phyloP scores from a whole-genome alignment of 2,797 vertebrate genomes.

The Pampus argenteus region DNA sequence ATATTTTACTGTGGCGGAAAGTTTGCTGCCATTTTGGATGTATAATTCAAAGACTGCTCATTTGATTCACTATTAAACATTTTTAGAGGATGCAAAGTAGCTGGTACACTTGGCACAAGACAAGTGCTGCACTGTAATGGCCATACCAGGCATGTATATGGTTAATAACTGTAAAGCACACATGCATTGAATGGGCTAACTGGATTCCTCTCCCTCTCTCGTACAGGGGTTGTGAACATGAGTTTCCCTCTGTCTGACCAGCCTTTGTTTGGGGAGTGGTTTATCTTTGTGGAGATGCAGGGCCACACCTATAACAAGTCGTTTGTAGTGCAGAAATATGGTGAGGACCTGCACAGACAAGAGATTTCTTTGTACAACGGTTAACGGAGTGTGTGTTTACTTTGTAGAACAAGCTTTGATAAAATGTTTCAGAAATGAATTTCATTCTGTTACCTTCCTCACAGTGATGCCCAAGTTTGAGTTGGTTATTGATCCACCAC shows the following conservation, averaged over 20 bases:
- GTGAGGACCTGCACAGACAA: conserved; percentile 78
- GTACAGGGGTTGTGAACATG: conserved; percentile 91
- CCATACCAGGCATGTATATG: neutral
- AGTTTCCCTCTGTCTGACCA: conserved; percentile 95
- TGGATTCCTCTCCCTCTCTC: conserved; percentile 1
- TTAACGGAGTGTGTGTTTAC: neutral
- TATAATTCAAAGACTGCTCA: neutral
- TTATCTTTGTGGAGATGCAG: conserved; percentile 92
- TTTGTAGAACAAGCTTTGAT: neutral
- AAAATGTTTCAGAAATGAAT: neutral
- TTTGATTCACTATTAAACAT: neutral
- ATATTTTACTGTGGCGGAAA: neutral
- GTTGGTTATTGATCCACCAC: conserved; percentile 88
- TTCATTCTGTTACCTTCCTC: conserved; percentile 7
- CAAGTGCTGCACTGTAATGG: neutral
- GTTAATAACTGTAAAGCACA: neutral
- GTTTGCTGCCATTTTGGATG: neutral
- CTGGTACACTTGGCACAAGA: neutral
- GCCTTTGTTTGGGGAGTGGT: conserved; percentile 93
- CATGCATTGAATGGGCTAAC: conserved; percentile 6
- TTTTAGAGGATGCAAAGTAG: neutral
- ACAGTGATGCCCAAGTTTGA: conserved; percentile 93
- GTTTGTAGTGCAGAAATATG: conserved; percentile 95
- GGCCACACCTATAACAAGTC: conserved; percentile 93
- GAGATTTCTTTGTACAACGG: neutral